Evolutionary conservation across 2,113 vertebrate genomes (phyloP), one percentile per base, ranked within the genome.

Genomic region (Hemicordylus capensis): DNA sequence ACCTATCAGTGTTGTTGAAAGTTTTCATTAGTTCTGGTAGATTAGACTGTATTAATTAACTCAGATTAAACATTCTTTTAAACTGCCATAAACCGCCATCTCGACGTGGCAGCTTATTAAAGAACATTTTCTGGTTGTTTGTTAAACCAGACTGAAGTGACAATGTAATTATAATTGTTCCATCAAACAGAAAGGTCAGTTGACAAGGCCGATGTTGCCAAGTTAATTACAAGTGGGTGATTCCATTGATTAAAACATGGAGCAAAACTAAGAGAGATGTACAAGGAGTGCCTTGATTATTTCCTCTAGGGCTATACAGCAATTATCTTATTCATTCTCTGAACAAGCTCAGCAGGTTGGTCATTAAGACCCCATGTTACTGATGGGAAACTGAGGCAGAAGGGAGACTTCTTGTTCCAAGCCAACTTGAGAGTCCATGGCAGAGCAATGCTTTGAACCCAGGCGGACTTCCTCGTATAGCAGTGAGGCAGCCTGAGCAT

Each of bases 21-120:
- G 89, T 90, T 95, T 85, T 78, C 90, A 70, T 92, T 94, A 92
- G 90, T 91, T 92, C 93, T 83, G 83, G 34, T 88, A 88, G 90
- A 93, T 93, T 90, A 85, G 86, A 39, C 64, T 56, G 64, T n/a
- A 81, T 90, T 95, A 95, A 94, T 93, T 90, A 95, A 70, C 58
- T 85, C 76, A 91, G 93, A 93, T 90, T 83, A 92, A 94, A 80
- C 82, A 88, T 80, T 90, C 89, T 89, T 92, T 80, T 86, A 84
- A 91, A 83, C 54, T 82, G 15, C 63, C 88, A 69, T 39, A 70
- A 91, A 83, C 84, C 59, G 90, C 84, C 87, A 76, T 89, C 79
- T 54, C 56, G 34, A 19, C 46, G 44, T 90, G 84, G 78, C 56
- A 90, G 76, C 69, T 85, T 83, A 89, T 89, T 91, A 91, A 90